Evolutionary conservation across 2,888 invertebrate genomes (phyloP).

Genomic region (Ochropleura leucogaster): DNA sequence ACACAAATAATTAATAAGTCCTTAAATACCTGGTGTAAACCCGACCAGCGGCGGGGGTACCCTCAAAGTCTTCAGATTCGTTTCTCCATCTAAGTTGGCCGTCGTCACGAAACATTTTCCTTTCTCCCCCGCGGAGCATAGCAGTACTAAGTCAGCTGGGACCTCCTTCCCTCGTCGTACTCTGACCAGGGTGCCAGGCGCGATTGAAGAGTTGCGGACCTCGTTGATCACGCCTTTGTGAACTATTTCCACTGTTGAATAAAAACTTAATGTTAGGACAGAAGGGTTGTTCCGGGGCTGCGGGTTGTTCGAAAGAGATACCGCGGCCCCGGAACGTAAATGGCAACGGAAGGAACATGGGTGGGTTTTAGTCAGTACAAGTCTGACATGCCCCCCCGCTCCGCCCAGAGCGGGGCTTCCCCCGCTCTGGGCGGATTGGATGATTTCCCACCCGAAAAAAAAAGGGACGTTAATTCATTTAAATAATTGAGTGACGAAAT

Average conservation of each 20-base stretch:
- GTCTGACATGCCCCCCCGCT: too few relatives aligned
- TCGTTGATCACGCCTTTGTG: conserved; percentile 89
- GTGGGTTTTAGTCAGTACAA: too few relatives aligned
- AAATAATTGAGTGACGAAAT: neutral
- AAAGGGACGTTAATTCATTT: neutral
- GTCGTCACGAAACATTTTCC: conserved; percentile 95
- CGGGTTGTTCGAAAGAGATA: too few relatives aligned
- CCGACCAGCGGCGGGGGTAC: conserved; percentile 85
- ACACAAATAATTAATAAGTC: neutral
- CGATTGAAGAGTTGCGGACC: conserved; percentile 90
- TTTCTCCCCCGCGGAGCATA: conserved; percentile 92
- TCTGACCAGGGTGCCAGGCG: conserved; percentile 94
- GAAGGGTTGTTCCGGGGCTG: too few relatives aligned
- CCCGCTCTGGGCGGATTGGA: too few relatives aligned
- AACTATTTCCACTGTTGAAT: conserved; percentile 89
- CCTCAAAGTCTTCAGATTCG: conserved; percentile 92
- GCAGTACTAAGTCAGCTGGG: conserved; percentile 95
- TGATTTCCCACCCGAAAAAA: too few relatives aligned
- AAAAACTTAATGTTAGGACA: neutral
- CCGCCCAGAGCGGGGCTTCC: too few relatives aligned
- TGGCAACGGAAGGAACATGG: too few relatives aligned
- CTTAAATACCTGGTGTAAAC: conserved; percentile 81
- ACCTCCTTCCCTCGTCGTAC: conserved; percentile 94
- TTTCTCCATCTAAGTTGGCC: conserved; percentile 96
- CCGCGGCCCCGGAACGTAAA: too few relatives aligned